Conservation (phyloP, 2,113 vertebrate genomes). For the Columbina picui region DNA sequence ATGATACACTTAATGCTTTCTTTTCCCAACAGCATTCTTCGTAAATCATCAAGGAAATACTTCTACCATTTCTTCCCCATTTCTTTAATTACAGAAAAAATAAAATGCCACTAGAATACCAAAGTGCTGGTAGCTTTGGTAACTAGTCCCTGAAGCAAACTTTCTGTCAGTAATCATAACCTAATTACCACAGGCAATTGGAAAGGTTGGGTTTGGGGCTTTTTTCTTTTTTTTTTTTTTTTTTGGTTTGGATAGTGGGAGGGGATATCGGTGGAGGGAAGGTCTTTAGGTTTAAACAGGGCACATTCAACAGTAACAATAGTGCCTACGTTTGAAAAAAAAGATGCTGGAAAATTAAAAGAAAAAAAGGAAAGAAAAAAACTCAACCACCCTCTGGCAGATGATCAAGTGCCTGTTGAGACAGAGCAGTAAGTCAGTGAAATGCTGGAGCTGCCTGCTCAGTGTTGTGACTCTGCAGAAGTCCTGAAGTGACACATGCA, state of each 20-base stretch:
- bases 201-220: neutral
- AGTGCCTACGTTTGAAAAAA: neutral
- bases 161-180: constrained; percentile 61
- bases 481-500: constrained; percentile 83
- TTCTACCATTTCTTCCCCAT: constrained; percentile 26
- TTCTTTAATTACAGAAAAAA: constrained; percentile 46
- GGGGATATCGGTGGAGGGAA: neutral
- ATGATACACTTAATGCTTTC: constrained; percentile 28
- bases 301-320: constrained; percentile 13
- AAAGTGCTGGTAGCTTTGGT: constrained; percentile 62
- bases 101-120: constrained; percentile 59
- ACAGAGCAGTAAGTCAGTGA: constrained; percentile 52
- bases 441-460: constrained; percentile 50
- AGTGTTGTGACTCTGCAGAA: constrained; percentile 74
- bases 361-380: neutral
- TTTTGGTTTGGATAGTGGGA: neutral
- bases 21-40: constrained; percentile 46
- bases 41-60: constrained; percentile 58
- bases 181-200: constrained; percentile 60
- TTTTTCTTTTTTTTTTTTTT: neutral
- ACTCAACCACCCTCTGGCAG: constrained; percentile 22
- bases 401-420: constrained; percentile 66
- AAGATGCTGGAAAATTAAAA: neutral
- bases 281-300: neutral
- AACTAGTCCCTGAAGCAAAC: constrained; percentile 67